Base-by-base conservation (phyloP, 2,888 invertebrate genomes). In the Odontothrips loti region DNA sequence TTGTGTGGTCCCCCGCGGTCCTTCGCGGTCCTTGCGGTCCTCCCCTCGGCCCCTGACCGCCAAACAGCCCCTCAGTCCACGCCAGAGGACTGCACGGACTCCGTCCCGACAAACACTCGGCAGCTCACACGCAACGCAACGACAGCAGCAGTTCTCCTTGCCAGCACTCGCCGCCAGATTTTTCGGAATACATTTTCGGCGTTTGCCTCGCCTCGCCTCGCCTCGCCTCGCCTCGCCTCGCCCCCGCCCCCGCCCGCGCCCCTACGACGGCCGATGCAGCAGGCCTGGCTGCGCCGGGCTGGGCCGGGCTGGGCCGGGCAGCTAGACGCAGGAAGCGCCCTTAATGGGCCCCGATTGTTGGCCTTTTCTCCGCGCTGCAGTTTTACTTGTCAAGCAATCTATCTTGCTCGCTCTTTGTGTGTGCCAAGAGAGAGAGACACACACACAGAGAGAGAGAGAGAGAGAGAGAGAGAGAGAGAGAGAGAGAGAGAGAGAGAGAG, bases 371-470 rank as follows among this genome's bases (percentile, higher is more conserved):
- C 17, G 68, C 68, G 23, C 68, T 75, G 68, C 68, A 75, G 68
- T 75, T 75, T 75, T 75, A 75, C 68, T 75, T 75, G 68, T 75
- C 68, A 75, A 43, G 68, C 68, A 75, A 75, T 75, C 68, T 27
- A 75, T 75, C 68, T 75, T 75, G 68, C 23, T 75, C 23, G 68
- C 68, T 27, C 68, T 75, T 75, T 75, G 68, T 75, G 68, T 75
- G 68, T 75, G 68, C 68, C 27, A 68, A 23, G 23, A 23, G 17
- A 1, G 15, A 51, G 51, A 10, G 51, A 1, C 1, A 51, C 15
- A 1, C 15, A 51, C 15, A 51, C 15, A 17, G 51, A 6, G 51
- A 51, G 51, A 6, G 51, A 51, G 51, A 12, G 10, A 48, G 10
- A 11, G 10, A 12, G 48, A 12, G 48, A 48, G 48, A 12, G 12